phyloP scores from a whole-genome alignment of 2,888 invertebrate genomes.

The Halocaridina rubra region DNA sequence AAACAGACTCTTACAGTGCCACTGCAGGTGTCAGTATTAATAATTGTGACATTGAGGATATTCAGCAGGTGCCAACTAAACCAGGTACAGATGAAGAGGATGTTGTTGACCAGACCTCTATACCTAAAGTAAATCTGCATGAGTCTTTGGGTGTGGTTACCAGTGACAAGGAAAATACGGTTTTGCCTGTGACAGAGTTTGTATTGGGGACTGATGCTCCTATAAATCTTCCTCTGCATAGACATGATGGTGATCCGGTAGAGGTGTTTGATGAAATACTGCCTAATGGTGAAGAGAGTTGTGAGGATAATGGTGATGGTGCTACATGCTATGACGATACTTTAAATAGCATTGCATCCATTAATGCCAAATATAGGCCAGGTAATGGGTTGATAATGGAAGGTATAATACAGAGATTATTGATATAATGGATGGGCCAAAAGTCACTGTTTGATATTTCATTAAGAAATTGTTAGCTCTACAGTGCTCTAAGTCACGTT shows the following conservation, averaged over 20 bases:
- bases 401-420: no score
- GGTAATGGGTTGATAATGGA: no score
- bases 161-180: background rate
- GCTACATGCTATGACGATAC: background rate
- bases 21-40: background rate
- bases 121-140: no score
- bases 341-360: no score
- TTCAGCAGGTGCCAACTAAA: slow-evolving; percentile 41
- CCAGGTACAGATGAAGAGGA: slow-evolving; percentile 29
- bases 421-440: no score
- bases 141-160: background rate
- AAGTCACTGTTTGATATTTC: no score
- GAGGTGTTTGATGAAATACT: background rate
- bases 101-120: no score
- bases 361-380: no score
- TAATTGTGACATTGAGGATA: slow-evolving; percentile 21
- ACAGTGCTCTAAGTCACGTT: no score
- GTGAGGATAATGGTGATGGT: slow-evolving; percentile 9
- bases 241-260: background rate
- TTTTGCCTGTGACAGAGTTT: background rate
- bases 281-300: background rate
- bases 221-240: slow-evolving; percentile 12
- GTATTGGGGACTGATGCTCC: background rate
- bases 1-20: no score
- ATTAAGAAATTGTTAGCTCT: no score